phyloP scores from a whole-genome alignment of 2,113 vertebrate species.

The Marmota flaviventris region DNA sequence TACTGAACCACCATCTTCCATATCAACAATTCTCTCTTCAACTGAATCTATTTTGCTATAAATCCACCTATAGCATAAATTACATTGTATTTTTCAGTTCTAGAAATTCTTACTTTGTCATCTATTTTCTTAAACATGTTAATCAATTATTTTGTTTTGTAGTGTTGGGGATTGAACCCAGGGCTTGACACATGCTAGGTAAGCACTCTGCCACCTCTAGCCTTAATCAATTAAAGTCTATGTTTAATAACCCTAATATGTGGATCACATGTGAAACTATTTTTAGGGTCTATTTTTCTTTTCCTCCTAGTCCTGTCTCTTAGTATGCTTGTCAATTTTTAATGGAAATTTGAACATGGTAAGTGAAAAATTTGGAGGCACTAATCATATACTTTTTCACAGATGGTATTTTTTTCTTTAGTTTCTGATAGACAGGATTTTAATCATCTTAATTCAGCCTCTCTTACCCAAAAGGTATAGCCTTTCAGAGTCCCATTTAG shows the following conservation, averaged over 20 bases:
- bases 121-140: conserved; percentile 28
- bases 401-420: background rate
- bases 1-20: background rate
- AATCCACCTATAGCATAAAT: background rate
- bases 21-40: conserved; percentile 22
- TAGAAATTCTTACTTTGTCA: conserved; percentile 11
- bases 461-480: background rate
- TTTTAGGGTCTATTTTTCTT: background rate
- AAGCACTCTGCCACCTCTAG: background rate
- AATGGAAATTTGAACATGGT: conserved; percentile 1
- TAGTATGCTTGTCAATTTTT: conserved; percentile 43
- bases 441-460: background rate
- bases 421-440: background rate
- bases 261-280: background rate
- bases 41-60: conserved; percentile 9
- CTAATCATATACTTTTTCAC: background rate
- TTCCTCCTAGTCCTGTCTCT: background rate
- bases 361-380: conserved; percentile 15
- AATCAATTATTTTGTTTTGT: background rate
- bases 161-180: background rate
- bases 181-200: no score
- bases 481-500: background rate
- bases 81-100: background rate
- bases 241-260: background rate
- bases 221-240: background rate